Percentiles rank a stretch among this genome's conserved stretches.
These are phyloP conservation scores for Athalia rosae DNA, from an alignment of 2,888 invertebrate species.

Conservation along the genomic window DNA sequence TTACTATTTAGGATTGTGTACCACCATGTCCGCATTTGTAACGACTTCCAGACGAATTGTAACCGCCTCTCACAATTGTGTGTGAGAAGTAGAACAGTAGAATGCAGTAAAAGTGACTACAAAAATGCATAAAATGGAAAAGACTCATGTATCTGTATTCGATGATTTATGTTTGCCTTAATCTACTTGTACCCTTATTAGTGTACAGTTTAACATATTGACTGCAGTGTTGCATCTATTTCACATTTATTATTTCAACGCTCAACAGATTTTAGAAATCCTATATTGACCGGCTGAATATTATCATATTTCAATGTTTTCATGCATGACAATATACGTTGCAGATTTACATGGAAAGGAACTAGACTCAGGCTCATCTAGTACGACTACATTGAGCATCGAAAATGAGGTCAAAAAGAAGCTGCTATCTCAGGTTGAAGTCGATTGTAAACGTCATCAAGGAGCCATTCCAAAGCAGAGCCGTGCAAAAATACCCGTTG, in stretches of 20 bases:
- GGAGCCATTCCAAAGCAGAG: conserved; percentile 84
- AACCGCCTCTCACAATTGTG: too few relatives aligned
- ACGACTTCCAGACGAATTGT: not conserved
- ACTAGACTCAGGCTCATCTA: conserved; percentile 75
- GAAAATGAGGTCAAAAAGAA: conserved; percentile 74
- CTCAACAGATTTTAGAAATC: not conserved
- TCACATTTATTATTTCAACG: not conserved
- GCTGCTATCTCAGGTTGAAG: conserved; percentile 74
- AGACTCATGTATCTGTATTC: conserved; percentile 10
- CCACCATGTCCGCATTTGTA: not conserved
- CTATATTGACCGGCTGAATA: not conserved
- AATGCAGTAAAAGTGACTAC: conserved; percentile 2
- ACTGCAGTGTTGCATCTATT: not conserved
- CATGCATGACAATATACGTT: conserved; percentile 41
- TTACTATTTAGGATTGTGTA: not conserved
- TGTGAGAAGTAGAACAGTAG: conserved; percentile 15
- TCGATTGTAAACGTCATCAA: conserved; percentile 79
- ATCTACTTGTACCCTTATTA: conserved; percentile 6
- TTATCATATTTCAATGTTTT: not conserved
- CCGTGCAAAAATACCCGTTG: conserved; percentile 74
- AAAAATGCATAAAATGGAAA: conserved; percentile 1
- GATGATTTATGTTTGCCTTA: not conserved
- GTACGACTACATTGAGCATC: conserved; percentile 73
- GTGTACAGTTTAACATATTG: not conserved
- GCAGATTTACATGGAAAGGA: conserved; percentile 73